Conservation (phyloP, 2,113 vertebrate genomes). For the Tapirus terrestris region DNA sequence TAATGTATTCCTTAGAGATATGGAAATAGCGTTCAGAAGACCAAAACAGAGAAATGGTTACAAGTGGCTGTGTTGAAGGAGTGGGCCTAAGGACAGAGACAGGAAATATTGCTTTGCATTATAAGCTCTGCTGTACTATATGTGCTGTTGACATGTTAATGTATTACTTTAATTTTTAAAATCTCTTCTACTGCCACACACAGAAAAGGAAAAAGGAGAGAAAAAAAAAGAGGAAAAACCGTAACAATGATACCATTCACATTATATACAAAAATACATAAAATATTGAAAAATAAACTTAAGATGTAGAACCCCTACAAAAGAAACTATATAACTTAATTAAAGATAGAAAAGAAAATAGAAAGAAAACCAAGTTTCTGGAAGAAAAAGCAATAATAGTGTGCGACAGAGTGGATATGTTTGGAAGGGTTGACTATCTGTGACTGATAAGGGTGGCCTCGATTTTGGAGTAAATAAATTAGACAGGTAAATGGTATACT, state of each 20-base stretch:
- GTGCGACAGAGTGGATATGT: not conserved
- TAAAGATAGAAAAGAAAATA: slow-evolving; percentile 7
- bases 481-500: not conserved
- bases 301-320: not conserved
- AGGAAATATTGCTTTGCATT: not conserved
- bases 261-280: not conserved
- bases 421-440: not conserved
- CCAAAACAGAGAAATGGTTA: not conserved
- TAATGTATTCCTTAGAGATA: not conserved
- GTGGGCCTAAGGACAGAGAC: not conserved
- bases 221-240: not conserved
- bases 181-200: not conserved
- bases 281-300: slow-evolving; percentile 13
- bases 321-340: not conserved
- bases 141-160: not conserved
- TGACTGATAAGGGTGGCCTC: not conserved
- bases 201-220: not conserved
- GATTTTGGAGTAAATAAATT: not conserved
- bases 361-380: slow-evolving; percentile 15
- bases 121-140: not conserved
- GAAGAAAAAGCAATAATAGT: not conserved
- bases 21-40: not conserved
- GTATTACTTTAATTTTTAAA: not conserved
- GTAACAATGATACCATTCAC: not conserved
- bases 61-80: not conserved